A percentile compares a stretch with the other conserved stretches of the same genome.
These are phyloP conservation scores for Gryllus bimaculatus DNA, from an alignment of 1,140 invertebrate species.

Conservation along the genomic window DNA sequence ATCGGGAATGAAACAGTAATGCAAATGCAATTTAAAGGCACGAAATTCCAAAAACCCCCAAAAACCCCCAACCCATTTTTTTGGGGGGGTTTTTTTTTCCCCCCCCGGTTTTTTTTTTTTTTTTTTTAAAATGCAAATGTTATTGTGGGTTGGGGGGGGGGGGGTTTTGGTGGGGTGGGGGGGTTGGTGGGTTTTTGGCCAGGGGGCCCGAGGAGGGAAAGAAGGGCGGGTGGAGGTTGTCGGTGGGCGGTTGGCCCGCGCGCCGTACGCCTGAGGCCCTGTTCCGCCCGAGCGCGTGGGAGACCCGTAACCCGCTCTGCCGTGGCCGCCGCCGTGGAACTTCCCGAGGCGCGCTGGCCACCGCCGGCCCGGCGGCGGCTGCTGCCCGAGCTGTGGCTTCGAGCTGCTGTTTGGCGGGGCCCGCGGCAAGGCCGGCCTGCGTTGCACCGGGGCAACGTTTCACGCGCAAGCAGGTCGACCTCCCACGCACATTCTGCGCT, in stretches of 20 bases:
- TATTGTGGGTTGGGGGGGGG: too few relatives aligned
- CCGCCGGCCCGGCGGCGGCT: constrained; percentile 38
- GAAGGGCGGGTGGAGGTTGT: constrained; percentile 43
- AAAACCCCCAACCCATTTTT: too few relatives aligned
- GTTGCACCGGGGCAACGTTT: constrained; percentile 38
- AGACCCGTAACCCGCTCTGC: constrained; percentile 65
- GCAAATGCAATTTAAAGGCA: too few relatives aligned
- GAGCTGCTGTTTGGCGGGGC: constrained; percentile 69
- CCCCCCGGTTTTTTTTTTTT: too few relatives aligned
- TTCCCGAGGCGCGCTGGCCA: constrained; percentile 60
- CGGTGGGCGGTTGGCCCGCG: constrained; percentile 72
- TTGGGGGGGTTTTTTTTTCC: too few relatives aligned
- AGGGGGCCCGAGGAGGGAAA: too few relatives aligned
- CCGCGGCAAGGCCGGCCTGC: constrained; percentile 41
- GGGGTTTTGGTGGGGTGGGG: too few relatives aligned
- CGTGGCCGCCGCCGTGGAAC: constrained; percentile 62
- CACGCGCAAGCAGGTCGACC: constrained; percentile 36
- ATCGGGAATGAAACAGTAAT: too few relatives aligned
- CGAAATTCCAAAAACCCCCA: too few relatives aligned
- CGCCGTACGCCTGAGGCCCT: constrained; percentile 55
- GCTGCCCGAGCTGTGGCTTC: constrained; percentile 58
- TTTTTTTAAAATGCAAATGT: too few relatives aligned
- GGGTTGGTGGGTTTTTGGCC: too few relatives aligned
- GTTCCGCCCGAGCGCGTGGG: constrained; percentile 58
- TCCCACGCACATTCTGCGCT: too few relatives aligned